Conservation (phyloP, 1,140 invertebrate species). For the Melipona quadrifasciata region DNA sequence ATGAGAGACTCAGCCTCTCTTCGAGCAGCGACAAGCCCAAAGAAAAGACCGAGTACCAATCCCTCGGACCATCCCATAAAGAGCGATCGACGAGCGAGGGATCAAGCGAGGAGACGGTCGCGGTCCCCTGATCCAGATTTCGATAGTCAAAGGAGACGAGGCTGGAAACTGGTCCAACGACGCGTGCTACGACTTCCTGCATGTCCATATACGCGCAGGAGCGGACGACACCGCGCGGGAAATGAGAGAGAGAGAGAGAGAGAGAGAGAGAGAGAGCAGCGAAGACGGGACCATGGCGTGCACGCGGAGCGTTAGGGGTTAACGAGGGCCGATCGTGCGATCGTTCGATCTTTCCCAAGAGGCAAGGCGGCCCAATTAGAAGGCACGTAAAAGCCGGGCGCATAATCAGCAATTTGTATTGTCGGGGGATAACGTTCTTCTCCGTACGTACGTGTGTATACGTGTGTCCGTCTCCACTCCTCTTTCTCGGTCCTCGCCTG, state of each 20-base stretch:
- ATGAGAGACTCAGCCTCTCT: not conserved
- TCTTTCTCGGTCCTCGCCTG: not conserved
- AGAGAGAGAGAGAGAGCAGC: not conserved
- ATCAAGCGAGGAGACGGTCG: not conserved
- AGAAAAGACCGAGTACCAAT: not conserved
- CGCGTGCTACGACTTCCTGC: slow-evolving; percentile 31
- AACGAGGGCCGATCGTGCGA: slow-evolving; percentile 73
- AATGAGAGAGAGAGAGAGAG: too few species aligned
- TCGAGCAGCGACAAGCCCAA: not conserved
- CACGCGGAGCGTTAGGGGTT: slow-evolving; percentile 70
- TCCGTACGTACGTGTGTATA: not conserved
- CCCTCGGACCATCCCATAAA: slow-evolving; percentile 8
- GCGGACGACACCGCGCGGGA: too few species aligned
- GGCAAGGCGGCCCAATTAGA: slow-evolving; percentile 74
- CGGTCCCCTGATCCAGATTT: slow-evolving; percentile 27
- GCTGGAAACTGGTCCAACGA: slow-evolving; percentile 20
- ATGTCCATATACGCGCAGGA: slow-evolving; percentile 36
- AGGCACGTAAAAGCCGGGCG: slow-evolving; percentile 73
- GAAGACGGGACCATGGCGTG: slow-evolving; percentile 57
- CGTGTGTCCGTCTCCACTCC: not conserved
- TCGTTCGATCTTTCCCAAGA: slow-evolving; percentile 74
- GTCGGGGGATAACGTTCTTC: slow-evolving; percentile 63
- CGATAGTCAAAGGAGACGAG: slow-evolving; percentile 38
- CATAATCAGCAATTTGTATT: slow-evolving; percentile 77
- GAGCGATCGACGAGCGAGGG: slow-evolving; percentile 11